phyloP scores from a whole-genome alignment of 2,888 invertebrate species.

The Hetaerina titia region DNA sequence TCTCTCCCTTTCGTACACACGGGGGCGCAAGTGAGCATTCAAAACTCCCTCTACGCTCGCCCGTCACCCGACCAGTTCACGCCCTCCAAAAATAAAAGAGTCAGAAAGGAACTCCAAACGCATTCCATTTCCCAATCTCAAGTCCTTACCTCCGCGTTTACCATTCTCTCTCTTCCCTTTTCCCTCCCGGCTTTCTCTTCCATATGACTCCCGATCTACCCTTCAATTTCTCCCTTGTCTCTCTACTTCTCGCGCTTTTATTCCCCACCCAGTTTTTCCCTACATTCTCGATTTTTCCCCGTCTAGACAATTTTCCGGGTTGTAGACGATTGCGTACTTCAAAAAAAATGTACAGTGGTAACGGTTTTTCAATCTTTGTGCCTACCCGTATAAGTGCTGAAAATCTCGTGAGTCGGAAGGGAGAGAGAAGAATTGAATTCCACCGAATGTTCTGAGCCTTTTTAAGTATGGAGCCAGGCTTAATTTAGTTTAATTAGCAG shows the following conservation, averaged over 20 bases:
- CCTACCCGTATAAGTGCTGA: too few relatives aligned
- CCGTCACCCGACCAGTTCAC: neutral
- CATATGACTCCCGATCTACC: neutral
- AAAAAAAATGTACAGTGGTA: too few relatives aligned
- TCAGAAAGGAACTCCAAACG: neutral
- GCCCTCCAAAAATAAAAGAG: neutral
- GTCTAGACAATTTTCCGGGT: neutral
- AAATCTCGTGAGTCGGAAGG: too few relatives aligned
- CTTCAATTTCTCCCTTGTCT: neutral
- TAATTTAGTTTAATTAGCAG: too few relatives aligned
- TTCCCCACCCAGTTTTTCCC: neutral
- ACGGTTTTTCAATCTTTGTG: too few relatives aligned
- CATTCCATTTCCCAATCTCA: neutral
- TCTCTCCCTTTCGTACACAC: neutral
- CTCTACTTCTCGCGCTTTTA: neutral
- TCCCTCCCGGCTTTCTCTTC: neutral
- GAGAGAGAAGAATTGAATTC: too few relatives aligned
- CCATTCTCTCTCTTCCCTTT: neutral
- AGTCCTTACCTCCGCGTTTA: neutral
- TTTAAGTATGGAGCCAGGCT: too few relatives aligned
- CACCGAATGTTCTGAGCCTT: too few relatives aligned
- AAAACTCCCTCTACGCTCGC: neutral
- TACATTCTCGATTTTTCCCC: neutral
- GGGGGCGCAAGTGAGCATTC: neutral
- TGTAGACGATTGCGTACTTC: too few relatives aligned